Percentiles rank a stretch among this genome's conserved stretches.
Evolutionary conservation across 92 coral and sea anemone species (phyloP).

Genomic region (Zoanthus sansibaricus): DNA sequence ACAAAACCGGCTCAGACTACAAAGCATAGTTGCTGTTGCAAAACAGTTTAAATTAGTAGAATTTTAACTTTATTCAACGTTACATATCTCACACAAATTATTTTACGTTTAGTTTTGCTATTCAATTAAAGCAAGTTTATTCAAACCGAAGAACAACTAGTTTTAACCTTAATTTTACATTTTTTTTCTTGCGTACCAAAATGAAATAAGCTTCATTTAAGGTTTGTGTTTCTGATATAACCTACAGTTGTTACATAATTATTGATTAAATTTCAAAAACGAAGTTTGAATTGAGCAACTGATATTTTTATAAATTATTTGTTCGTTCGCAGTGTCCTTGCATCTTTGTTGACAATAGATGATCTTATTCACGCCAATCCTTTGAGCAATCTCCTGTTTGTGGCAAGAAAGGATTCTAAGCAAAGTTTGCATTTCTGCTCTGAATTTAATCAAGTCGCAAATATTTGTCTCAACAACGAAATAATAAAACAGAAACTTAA

Average conservation of each 20-base stretch:
- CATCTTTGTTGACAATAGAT: background rate
- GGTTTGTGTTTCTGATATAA: background rate
- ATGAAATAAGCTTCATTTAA: too few species aligned
- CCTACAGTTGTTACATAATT: background rate
- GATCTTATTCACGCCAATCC: background rate
- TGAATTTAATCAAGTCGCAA: background rate
- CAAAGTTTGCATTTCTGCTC: background rate
- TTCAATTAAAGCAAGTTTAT: too few species aligned
- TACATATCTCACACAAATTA: too few species aligned
- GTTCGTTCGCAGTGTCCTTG: background rate
- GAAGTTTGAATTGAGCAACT: background rate
- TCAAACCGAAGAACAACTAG: too few species aligned
- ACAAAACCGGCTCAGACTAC: too few species aligned
- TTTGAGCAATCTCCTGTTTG: slow-evolving; percentile 16
- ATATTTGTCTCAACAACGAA: background rate
- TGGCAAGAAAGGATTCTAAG: background rate
- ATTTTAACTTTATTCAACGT: too few species aligned
- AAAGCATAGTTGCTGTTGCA: too few species aligned
- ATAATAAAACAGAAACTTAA: background rate
- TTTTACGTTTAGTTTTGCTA: too few species aligned
- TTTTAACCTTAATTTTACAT: too few species aligned
- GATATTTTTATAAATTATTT: background rate
- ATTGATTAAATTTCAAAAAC: background rate
- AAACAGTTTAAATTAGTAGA: too few species aligned
- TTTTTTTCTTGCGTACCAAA: too few species aligned